Base-by-base conservation (phyloP, 2,797 vertebrate species). In the Iguana delicatissima region DNA sequence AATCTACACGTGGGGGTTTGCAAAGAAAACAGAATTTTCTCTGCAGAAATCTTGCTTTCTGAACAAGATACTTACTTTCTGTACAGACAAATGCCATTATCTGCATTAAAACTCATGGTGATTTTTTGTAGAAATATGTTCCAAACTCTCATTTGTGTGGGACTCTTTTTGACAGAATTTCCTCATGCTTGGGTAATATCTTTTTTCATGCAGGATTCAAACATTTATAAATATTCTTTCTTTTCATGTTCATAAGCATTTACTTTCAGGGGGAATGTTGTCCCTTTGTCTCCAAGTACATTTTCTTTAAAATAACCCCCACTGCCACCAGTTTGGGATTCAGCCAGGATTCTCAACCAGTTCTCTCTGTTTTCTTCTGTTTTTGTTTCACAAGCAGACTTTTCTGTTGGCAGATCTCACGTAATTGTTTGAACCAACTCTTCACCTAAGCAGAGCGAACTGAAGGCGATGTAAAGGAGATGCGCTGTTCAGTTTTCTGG, bases 371-470 rank as follows among this genome's bases (percentile, higher is more conserved):
- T 35, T 38, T 32, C 74, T 89, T 89, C 12, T 64, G 35, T 24
- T 90, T 74, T 69, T 91, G 42, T 46, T 46, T 46, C 42, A 52
- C 16, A 20, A 82, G 62, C 52, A 88, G 32, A 89, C 32, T 92
- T 90, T 69, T 85, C 92, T 94, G 64, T 62, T 86, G 85, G 89
- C 18, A 89, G 81, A 90, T 85, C 50, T 86, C 55, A 91, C 87
- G 90, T 93, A 88, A 92, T 93, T 94, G 91, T 91, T 91, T 73
- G 89, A 87, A 92, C 29, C 74, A 89, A 67, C 67, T 77, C 80
- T 82, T 46, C 91, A 24, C 4, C 80, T 18, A 90, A 67, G 69
- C 84, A 94, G 85, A 88, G 82, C 83, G 87, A 90, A 91, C 2
- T 35, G 79, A 87, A 85, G 82, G 91, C 92, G 81, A 92, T 64